phyloP scores from a whole-genome alignment of 2,888 invertebrate species.

The Darwinula stevensoni region DNA sequence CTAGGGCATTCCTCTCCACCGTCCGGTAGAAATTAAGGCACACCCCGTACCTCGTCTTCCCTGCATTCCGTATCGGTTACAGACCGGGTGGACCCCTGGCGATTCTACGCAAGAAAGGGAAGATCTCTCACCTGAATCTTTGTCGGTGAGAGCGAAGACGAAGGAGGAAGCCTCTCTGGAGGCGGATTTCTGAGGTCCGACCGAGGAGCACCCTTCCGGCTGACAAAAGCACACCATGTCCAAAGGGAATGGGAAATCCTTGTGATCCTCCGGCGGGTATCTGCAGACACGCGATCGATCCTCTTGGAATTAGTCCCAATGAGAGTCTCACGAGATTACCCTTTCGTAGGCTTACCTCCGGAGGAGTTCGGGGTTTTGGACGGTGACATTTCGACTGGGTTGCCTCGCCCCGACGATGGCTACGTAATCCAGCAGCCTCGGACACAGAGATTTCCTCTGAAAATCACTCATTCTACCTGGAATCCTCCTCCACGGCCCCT shows the following conservation, averaged over 20 bases:
- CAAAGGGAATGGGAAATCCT: slow-evolving; percentile 76
- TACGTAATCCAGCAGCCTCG: slow-evolving; percentile 51
- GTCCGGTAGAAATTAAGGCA: slow-evolving; percentile 96
- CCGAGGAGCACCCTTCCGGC: slow-evolving; percentile 76
- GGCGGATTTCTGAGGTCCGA: slow-evolving; percentile 55
- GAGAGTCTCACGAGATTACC: slow-evolving; percentile 13
- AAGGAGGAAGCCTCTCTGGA: slow-evolving; percentile 78
- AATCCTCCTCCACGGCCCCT: too few species aligned
- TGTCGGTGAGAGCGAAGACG: slow-evolving; percentile 92
- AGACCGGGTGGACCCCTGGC: too few species aligned
- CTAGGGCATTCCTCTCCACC: slow-evolving; percentile 30
- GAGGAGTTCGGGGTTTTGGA: slow-evolving; percentile 67
- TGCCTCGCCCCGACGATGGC: slow-evolving; percentile 72
- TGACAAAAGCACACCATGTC: slow-evolving; percentile 99
- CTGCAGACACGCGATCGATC: slow-evolving; percentile 19
- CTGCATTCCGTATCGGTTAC: too few species aligned
- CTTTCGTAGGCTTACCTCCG: slow-evolving; percentile 30
- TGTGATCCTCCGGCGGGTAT: slow-evolving; percentile 20
- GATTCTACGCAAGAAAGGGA: too few species aligned
- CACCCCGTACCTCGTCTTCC: slow-evolving; percentile 72
- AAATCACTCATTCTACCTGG: slow-evolving; percentile 12
- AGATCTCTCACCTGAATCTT: slow-evolving; percentile 49
- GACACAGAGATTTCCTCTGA: slow-evolving; percentile 20
- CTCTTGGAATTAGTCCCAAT: slow-evolving; percentile 19
- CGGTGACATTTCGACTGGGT: slow-evolving; percentile 26